These are phyloP conservation scores for Grapholita molesta DNA, from an alignment of 1,140 invertebrate genomes.

Conservation along the genomic window DNA sequence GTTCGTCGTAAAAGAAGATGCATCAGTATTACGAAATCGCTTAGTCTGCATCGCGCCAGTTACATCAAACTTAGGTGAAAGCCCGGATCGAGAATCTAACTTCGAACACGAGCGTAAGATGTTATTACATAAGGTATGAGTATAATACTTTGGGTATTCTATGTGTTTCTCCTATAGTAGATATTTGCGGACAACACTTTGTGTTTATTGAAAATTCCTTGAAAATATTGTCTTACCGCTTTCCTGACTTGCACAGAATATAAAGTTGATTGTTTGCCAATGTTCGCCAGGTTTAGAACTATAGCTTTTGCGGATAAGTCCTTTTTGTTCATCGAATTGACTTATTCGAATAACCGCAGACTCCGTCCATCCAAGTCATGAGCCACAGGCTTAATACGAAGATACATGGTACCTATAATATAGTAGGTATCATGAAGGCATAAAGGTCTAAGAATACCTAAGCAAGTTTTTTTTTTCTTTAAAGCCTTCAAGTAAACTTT, in stretches of 20 bases:
- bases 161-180: not conserved
- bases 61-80: not conserved
- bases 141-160: not conserved
- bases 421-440: too few species aligned
- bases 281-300: not conserved
- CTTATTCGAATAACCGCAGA: not conserved
- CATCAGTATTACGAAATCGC: not conserved
- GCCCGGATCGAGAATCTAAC: not conserved
- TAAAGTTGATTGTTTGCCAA: not conserved
- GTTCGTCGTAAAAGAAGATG: not conserved
- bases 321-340: not conserved
- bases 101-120: not conserved
- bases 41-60: not conserved
- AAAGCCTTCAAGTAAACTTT: too few species aligned
- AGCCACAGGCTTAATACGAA: too few species aligned
- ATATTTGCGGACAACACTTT: not conserved
- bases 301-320: not conserved
- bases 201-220: not conserved
- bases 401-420: too few species aligned
- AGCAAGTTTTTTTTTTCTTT: too few species aligned
- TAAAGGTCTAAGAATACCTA: too few species aligned
- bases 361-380: too few species aligned
- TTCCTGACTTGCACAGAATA: not conserved
- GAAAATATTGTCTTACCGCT: not conserved
- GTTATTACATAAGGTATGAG: not conserved